phyloP scores from a whole-genome alignment of 2,113 vertebrate species.

The Todiramphus chloris region DNA sequence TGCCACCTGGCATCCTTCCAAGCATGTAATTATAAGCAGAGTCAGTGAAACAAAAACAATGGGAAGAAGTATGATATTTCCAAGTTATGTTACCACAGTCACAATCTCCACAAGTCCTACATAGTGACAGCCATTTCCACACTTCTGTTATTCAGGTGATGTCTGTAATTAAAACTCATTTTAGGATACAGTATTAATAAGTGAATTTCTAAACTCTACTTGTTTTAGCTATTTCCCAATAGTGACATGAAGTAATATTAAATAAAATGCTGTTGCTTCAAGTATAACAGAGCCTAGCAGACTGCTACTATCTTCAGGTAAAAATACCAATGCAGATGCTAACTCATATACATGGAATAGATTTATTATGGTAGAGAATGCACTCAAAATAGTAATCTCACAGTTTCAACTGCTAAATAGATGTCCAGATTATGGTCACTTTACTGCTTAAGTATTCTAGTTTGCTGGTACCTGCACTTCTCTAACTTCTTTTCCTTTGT shows the following conservation, averaged over 20 bases:
- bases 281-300: neutral
- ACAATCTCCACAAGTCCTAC: neutral
- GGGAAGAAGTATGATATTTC: neutral
- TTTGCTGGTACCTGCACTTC: neutral
- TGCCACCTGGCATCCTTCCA: neutral
- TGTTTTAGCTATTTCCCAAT: neutral
- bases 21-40: neutral
- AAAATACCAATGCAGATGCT: neutral
- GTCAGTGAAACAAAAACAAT: neutral
- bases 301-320: neutral
- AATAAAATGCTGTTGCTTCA: neutral
- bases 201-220: neutral
- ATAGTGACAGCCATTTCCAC: neutral
- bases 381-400: neutral
- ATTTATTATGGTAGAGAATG: neutral
- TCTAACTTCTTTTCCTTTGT: neutral
- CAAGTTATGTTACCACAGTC: fast-evolving
- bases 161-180: neutral
- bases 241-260: neutral
- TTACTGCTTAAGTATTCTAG: neutral
- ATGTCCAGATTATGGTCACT: neutral
- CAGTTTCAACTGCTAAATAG: neutral
- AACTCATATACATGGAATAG: neutral
- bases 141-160: neutral
- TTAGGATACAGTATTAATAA: neutral